Percentiles rank a stretch among this genome's conserved stretches.
These are phyloP conservation scores for Sebastes schlegelii DNA, from an alignment of 2,113 vertebrate species.

Conservation along the genomic window DNA sequence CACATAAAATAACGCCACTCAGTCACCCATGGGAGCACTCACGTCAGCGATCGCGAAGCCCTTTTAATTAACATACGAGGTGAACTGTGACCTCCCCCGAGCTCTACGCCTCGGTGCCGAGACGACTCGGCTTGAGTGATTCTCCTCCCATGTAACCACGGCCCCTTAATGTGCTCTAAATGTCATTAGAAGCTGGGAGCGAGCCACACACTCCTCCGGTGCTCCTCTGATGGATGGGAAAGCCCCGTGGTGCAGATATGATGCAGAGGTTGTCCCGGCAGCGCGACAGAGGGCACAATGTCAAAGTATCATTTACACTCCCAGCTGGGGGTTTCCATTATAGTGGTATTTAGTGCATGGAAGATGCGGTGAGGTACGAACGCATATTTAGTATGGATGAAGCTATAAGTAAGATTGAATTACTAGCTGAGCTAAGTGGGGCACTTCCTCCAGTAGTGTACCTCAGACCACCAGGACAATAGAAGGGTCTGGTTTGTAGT, in stretches of 20 bases:
- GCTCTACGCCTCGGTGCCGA: constrained; percentile 13
- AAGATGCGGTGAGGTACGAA: background rate
- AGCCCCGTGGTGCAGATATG: constrained; percentile 32
- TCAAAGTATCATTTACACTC: constrained; percentile 39
- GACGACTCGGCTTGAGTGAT: constrained; percentile 31
- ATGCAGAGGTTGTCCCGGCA: constrained; percentile 31
- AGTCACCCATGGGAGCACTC: constrained; percentile 39
- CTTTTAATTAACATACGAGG: constrained; percentile 69
- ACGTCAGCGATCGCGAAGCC: constrained; percentile 22
- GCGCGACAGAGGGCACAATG: constrained; percentile 13
- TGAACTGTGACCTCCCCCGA: constrained; percentile 58
- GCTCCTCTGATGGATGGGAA: constrained; percentile 46
- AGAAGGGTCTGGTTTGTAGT: background rate
- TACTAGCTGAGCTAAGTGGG: background rate
- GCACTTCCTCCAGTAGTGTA: background rate
- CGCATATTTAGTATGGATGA: background rate
- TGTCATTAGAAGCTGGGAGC: constrained; percentile 57
- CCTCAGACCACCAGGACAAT: background rate
- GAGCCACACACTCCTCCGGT: constrained; percentile 7
- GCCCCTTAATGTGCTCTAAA: constrained; percentile 41
- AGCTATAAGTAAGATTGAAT: background rate
- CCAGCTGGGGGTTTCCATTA: constrained; percentile 21
- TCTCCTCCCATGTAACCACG: constrained; percentile 42
- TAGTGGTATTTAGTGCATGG: background rate
- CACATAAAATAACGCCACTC: background rate